These are phyloP conservation scores for Notamacropus eugenii DNA, from an alignment of 2,797 vertebrate species.

Conservation along the genomic window DNA sequence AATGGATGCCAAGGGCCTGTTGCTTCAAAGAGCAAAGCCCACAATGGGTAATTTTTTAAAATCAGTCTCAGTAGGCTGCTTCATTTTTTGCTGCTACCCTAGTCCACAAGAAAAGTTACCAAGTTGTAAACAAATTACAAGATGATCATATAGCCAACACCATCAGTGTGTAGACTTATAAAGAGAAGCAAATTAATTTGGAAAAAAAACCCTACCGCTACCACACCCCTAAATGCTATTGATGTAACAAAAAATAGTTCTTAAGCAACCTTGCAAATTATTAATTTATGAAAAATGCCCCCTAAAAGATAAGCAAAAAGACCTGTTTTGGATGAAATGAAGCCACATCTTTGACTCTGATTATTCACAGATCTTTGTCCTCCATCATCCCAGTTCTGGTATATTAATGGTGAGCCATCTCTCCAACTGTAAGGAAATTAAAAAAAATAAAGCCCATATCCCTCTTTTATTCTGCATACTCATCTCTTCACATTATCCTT, in stretches of 20 bases:
- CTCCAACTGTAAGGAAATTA: constrained; percentile 89
- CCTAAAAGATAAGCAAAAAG: constrained; percentile 61
- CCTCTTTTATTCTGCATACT: constrained; percentile 32
- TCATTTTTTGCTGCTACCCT: constrained; percentile 52
- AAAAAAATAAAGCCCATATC: constrained; percentile 66
- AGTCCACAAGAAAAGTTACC: constrained; percentile 24
- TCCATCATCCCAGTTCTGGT: constrained; percentile 90
- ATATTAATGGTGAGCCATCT: constrained; percentile 89
- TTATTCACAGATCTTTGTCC: constrained; percentile 53
- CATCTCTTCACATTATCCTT: constrained; percentile 22
- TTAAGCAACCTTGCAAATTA: constrained; percentile 43
- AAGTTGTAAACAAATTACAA: constrained; percentile 33
- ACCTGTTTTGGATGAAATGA: constrained; percentile 93
- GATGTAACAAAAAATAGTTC: constrained; percentile 17
- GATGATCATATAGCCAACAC: background rate
- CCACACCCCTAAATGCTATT: background rate
- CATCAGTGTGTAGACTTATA: background rate
- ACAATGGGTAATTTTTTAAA: background rate
- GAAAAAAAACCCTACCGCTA: constrained; percentile 45
- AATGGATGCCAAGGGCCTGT: background rate
- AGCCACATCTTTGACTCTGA: constrained; percentile 86
- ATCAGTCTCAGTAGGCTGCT: background rate
- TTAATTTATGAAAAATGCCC: constrained; percentile 30
- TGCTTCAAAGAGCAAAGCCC: constrained; percentile 10
- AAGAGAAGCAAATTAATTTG: constrained; percentile 31